Base-by-base conservation (phyloP, 2,113 vertebrate genomes). In the Cynocephalus volans region DNA sequence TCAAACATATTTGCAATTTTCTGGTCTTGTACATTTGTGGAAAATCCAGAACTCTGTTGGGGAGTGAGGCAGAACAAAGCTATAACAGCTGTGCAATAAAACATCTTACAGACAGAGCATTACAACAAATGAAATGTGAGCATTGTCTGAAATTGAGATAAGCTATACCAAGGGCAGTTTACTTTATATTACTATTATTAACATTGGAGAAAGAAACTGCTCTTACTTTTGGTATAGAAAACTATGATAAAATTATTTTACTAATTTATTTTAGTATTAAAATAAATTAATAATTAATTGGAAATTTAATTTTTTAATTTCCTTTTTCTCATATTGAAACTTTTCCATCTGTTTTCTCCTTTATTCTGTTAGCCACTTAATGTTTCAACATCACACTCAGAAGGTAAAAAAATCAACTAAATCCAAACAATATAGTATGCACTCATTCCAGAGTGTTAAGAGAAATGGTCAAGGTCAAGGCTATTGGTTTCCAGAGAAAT, bases 1-100 rank as follows among this genome's bases (percentile, higher is more conserved):
- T 99, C 99, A 98, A 99, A 99, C 99, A 99, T 99, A 92, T 99
- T 99, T 96, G 99, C 99, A 89, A 99, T 99, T 99, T 99, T 99
- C 98, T 99, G 99, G 98, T 99, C 99, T 98, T 99, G 99, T 65
- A 99, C 99, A 4, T 99, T 99, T 67, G 99, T 99, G 77, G 99
- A 99, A 98, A 99, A 99, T 23, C 99, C 99, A 98, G 99, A 99
- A 98, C 99, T 99, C 99, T 99, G 99, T 93, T 89, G 72, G 95
- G 96, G 17, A 90, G 56, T 67, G 4, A 87, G 67, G 7, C 0
- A 87, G 77, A 90, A 92, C 12, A 79, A 75, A 88, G 56, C 48
- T 90, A 67, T 92, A 95, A 76, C 15, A 96, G 56, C 19, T 97
- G 50, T 10, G 48, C 15, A 93, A 93, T 1, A 67, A 95, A 67